phyloP scores from a whole-genome alignment of 37 sponge, comb jelly and placozoan genomes.

The Cliona cf. orientalis region DNA sequence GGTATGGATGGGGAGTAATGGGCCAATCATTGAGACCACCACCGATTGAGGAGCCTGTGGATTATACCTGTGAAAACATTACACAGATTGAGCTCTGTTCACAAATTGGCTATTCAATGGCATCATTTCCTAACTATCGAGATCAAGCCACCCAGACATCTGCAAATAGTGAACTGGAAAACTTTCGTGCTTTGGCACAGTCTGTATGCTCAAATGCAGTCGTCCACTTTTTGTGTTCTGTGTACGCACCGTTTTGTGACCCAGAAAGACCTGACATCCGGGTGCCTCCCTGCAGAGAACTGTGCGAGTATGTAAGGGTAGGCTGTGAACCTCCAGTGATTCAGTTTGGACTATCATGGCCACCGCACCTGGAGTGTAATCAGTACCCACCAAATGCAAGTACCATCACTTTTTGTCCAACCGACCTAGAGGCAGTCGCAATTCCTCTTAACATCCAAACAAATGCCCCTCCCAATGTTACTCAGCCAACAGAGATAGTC shows the following conservation, averaged over 20 bases:
- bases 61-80: slow-evolving; percentile 37
- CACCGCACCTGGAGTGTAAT: slow-evolving; percentile 60
- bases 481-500: neutral
- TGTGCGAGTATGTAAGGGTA: slow-evolving; percentile 58
- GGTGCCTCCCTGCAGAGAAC: slow-evolving; percentile 53
- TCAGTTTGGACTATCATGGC: slow-evolving; percentile 39
- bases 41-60: too few relatives aligned
- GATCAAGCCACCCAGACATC: slow-evolving; percentile 26
- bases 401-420: neutral
- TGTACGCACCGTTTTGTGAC: slow-evolving; percentile 72
- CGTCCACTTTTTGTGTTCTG: slow-evolving; percentile 71
- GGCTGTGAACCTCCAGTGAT: slow-evolving; percentile 34
- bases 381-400: slow-evolving; percentile 27
- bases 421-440: neutral
- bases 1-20: too few relatives aligned
- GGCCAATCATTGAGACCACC: too few relatives aligned
- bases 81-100: slow-evolving; percentile 23
- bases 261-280: neutral
- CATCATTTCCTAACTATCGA: slow-evolving; percentile 65
- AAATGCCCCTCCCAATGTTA: neutral
- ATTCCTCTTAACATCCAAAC: neutral
- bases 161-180: slow-evolving; percentile 44
- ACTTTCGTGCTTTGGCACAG: slow-evolving; percentile 43
- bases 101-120: slow-evolving; percentile 14
- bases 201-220: slow-evolving; percentile 68